Evolutionary conservation across 2,113 vertebrate genomes (phyloP).

Genomic region (Rattus norvegicus): DNA sequence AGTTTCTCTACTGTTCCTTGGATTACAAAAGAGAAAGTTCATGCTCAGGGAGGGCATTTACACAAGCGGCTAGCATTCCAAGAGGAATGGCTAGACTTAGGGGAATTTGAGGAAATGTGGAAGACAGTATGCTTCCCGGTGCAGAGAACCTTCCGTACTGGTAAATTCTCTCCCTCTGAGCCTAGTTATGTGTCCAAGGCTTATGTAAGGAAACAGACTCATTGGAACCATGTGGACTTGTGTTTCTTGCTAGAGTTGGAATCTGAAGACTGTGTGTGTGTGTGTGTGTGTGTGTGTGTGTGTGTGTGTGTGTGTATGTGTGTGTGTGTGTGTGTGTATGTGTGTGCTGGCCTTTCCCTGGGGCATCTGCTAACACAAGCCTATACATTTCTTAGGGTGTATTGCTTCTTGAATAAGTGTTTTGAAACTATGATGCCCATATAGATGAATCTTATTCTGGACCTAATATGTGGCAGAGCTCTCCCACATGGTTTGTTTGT

Average conservation of each 20-base stretch:
- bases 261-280: neutral
- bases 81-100: neutral
- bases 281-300: neutral
- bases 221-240: neutral
- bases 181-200: neutral
- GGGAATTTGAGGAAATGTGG: neutral
- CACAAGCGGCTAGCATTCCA: neutral
- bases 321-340: neutral
- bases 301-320: neutral
- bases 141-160: neutral
- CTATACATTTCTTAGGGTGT: neutral
- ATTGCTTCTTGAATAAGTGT: slow-evolving; percentile 41
- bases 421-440: neutral
- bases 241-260: neutral
- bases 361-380: neutral
- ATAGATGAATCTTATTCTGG: neutral
- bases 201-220: neutral
- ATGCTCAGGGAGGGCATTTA: neutral
- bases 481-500: slow-evolving; percentile 8
- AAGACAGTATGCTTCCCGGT: neutral
- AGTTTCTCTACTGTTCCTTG: neutral
- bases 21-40: neutral
- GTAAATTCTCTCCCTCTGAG: neutral
- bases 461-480: neutral
- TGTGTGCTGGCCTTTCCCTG: neutral